phyloP scores from a whole-genome alignment of 2,113 vertebrate species.

The Caloenas nicobarica region DNA sequence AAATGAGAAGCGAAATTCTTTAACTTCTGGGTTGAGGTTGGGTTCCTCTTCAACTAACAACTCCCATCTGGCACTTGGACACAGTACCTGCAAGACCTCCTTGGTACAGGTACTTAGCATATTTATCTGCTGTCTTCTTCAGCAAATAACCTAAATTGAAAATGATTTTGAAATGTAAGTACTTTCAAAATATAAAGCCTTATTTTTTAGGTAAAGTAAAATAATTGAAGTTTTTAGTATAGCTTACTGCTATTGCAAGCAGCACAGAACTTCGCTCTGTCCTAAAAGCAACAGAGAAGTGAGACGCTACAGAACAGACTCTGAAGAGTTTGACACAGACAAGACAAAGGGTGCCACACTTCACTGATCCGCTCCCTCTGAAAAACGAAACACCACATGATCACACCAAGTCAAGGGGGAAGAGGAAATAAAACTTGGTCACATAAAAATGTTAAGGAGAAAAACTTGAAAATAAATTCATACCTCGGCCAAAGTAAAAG shows the following conservation, averaged over 20 bases:
- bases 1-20: background rate
- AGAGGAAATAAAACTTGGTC: background rate
- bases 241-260: background rate
- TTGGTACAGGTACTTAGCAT: accelerated
- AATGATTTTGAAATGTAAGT: background rate
- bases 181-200: background rate
- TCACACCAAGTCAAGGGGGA: background rate
- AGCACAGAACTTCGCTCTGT: background rate
- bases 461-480: background rate
- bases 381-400: accelerated
- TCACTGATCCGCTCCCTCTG: background rate
- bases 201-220: background rate
- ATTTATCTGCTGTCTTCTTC: background rate
- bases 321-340: accelerated
- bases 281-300: background rate
- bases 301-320: background rate
- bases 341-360: background rate
- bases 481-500: background rate
- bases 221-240: background rate
- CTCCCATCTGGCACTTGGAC: background rate
- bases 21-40: background rate
- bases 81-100: background rate
- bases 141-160: background rate
- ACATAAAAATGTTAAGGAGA: background rate
- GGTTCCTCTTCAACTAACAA: background rate